Percentiles rank a stretch among this genome's conserved stretches.
These are phyloP conservation scores for Drosophila baimaii DNA, from an alignment of 1,140 invertebrate genomes.

Conservation along the genomic window DNA sequence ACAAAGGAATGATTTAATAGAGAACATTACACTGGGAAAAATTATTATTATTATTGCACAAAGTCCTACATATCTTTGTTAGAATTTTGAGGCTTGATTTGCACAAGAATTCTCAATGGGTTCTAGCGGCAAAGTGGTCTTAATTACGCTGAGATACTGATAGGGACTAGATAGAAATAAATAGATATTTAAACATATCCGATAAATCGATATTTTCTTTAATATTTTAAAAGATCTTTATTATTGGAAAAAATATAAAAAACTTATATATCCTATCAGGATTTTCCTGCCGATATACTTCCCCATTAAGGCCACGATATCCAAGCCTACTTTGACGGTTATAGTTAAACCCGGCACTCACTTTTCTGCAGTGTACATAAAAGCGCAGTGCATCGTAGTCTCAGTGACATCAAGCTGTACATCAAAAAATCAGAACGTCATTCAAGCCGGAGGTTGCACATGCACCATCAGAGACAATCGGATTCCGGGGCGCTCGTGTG, in stretches of 20 bases:
- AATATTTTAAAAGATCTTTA: no score
- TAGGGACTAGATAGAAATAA: no score
- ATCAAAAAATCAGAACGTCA: slow-evolving; percentile 53
- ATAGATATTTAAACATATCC: no score
- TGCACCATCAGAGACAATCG: slow-evolving; percentile 31
- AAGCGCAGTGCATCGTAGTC: slow-evolving; percentile 15
- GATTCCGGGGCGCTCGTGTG: slow-evolving; percentile 14
- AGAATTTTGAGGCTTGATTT: neutral
- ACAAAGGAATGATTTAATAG: neutral
- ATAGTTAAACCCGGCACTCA: neutral
- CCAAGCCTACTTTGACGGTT: no score
- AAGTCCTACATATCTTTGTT: no score
- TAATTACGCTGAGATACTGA: neutral
- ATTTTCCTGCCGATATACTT: no score
- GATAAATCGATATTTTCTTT: no score
- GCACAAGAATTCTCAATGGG: neutral
- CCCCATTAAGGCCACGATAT: no score
- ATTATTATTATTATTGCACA: no score
- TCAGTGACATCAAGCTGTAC: slow-evolving; percentile 30
- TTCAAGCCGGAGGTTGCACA: slow-evolving; percentile 22
- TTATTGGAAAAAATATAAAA: no score
- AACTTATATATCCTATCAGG: no score
- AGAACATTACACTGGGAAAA: neutral
- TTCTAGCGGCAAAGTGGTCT: neutral
- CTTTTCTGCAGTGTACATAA: neutral